Evolutionary conservation across 2,113 vertebrate genomes (phyloP).

Genomic region (Felis chaus): DNA sequence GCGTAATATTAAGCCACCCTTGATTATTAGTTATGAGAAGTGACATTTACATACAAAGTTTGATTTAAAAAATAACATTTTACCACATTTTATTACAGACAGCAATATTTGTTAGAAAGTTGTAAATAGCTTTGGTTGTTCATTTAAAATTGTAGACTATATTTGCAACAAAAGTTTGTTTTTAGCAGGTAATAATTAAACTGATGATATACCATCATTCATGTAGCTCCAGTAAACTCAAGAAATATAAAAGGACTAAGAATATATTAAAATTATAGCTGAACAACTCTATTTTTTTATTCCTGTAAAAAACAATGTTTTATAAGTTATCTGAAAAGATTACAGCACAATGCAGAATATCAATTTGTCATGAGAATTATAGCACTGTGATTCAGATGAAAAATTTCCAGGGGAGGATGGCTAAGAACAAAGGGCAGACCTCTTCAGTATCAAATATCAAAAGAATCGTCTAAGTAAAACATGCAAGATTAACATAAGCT

Average conservation of each 20-base stretch:
- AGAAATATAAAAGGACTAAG: neutral
- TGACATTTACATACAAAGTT: slow-evolving; percentile 31
- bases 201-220: neutral
- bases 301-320: neutral
- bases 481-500: slow-evolving; percentile 19
- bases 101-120: slow-evolving; percentile 26
- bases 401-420: neutral
- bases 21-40: slow-evolving; percentile 44
- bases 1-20: neutral
- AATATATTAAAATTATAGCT: neutral
- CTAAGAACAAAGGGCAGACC: neutral
- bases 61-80: slow-evolving; percentile 35
- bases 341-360: neutral
- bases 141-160: neutral
- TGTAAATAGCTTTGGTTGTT: neutral
- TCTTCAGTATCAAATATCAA: slow-evolving; percentile 38
- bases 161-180: slow-evolving; percentile 1
- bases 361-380: slow-evolving; percentile 10
- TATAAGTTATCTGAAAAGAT: slow-evolving; percentile 16
- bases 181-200: slow-evolving; percentile 44
- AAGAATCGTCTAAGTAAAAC: neutral
- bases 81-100: slow-evolving; percentile 12
- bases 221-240: neutral
- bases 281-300: neutral
- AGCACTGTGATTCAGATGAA: slow-evolving; percentile 12